Percentiles rank a stretch among this genome's conserved stretches.
These are phyloP conservation scores for Drosophila affinis DNA, from an alignment of 2,888 invertebrate genomes.

Conservation along the genomic window DNA sequence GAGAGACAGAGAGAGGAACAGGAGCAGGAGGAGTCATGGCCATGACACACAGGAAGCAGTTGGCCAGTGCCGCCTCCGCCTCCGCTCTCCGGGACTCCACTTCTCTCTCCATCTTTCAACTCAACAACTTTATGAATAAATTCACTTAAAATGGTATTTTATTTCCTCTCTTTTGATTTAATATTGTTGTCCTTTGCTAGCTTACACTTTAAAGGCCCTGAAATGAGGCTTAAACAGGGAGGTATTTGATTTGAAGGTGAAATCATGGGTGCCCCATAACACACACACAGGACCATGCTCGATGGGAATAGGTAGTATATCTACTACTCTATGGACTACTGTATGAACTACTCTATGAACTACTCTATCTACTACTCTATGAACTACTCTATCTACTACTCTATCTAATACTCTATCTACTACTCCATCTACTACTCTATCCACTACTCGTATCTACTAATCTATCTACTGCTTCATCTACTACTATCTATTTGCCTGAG, in stretches of 20 bases:
- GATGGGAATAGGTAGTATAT: too few species aligned
- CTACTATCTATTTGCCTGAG: too few species aligned
- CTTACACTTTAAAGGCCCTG: slow-evolving; percentile 6
- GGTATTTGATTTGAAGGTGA: too few species aligned
- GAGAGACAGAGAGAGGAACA: neutral
- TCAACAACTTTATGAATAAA: slow-evolving; percentile 73
- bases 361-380: too few species aligned
- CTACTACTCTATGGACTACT: too few species aligned
- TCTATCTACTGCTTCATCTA: too few species aligned
- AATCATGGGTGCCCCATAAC: neutral
- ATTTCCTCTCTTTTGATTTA: slow-evolving; percentile 12
- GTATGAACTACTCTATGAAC: too few species aligned
- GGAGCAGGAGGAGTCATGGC: slow-evolving; percentile 15
- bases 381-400: too few species aligned
- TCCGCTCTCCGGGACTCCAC: neutral
- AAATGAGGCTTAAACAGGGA: neutral
- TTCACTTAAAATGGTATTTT: slow-evolving; percentile 58
- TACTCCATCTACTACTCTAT: too few species aligned
- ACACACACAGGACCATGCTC: too few species aligned
- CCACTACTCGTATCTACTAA: too few species aligned
- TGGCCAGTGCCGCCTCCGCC: slow-evolving; percentile 37
- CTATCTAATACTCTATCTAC: too few species aligned
- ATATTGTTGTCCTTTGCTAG: slow-evolving; percentile 31
- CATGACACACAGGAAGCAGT: slow-evolving; percentile 56
- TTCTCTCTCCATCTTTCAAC: slow-evolving; percentile 4